A percentile compares a stretch with the other conserved stretches of the same genome.
Evolutionary conservation across 2,797 vertebrate genomes (phyloP).

Genomic region (Meriones psammophilus): DNA sequence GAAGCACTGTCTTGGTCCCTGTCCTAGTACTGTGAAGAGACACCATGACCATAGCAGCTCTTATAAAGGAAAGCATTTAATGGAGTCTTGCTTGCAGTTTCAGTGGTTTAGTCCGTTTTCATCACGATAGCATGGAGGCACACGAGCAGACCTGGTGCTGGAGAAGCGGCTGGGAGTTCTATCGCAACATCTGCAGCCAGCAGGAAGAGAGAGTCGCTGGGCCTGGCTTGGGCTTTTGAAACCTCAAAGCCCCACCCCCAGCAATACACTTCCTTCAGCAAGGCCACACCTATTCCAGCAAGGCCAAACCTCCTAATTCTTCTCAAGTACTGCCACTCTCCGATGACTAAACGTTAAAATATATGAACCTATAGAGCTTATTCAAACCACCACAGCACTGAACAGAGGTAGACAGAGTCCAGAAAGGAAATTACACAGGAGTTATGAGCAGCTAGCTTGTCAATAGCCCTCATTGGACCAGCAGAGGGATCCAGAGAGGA

Average conservation of each 20-base stretch:
- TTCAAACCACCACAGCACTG: background rate
- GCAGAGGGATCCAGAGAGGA: background rate
- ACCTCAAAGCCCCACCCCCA: background rate
- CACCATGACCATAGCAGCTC: background rate
- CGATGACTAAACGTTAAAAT: background rate
- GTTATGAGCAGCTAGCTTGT: background rate
- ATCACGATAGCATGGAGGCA: background rate
- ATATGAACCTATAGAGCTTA: background rate
- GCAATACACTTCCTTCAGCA: background rate
- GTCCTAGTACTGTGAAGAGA: background rate
- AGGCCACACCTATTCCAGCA: background rate
- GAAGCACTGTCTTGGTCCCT: background rate
- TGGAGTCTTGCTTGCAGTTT: background rate
- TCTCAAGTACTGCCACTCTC: background rate
- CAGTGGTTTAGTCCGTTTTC: background rate
- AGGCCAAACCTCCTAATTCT: background rate
- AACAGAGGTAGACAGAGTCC: background rate
- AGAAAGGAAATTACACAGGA: background rate
- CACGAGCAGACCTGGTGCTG: background rate
- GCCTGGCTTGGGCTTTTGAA: no score
- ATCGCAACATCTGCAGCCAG: background rate
- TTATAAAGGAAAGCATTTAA: background rate
- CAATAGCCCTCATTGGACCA: background rate
- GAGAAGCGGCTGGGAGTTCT: background rate
- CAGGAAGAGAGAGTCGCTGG: background rate